Conservation (phyloP, 2,888 invertebrate species). For the Clanis bilineata region DNA sequence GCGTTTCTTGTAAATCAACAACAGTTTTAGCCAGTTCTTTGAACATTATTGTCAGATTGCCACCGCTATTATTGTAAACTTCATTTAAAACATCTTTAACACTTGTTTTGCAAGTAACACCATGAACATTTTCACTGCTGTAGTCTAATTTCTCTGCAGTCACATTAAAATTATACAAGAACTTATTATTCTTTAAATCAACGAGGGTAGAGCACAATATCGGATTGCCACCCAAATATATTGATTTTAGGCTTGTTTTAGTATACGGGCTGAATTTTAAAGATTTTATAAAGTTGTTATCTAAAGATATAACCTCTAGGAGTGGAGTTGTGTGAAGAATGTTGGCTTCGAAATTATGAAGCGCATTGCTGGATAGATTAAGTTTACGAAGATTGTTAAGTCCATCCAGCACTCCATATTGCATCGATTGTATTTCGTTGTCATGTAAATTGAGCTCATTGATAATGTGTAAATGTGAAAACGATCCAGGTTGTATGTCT, state of each 20-base stretch:
- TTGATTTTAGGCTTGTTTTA: conserved; percentile 1
- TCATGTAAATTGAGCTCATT: conserved; percentile 19
- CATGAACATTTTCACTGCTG: conserved; percentile 35
- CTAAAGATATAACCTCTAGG: conserved; percentile 17
- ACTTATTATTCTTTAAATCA: conserved; percentile 4
- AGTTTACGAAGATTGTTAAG: conserved; percentile 19
- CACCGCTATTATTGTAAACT: neutral
- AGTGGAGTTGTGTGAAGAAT: conserved; percentile 19
- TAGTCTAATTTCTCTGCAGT: conserved; percentile 31
- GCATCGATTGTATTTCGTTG: conserved; percentile 20
- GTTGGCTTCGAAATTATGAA: conserved; percentile 20
- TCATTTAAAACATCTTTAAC: neutral
- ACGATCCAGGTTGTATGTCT: conserved; percentile 24
- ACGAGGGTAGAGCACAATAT: conserved; percentile 20
- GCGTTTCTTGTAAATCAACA: conserved; percentile 6
- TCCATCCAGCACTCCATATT: conserved; percentile 25
- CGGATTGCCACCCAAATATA: conserved; percentile 23
- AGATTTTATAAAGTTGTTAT: conserved; percentile 21
- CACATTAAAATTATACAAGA: conserved; percentile 22
- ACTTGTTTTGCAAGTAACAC: conserved; percentile 39
- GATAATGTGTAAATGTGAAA: conserved; percentile 16
- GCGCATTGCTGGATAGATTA: conserved; percentile 21
- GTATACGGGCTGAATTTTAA: conserved; percentile 15
- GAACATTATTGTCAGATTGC: conserved; percentile 2
- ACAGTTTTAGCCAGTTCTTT: conserved; percentile 9